phyloP scores from a whole-genome alignment of 2,888 invertebrate genomes.

The Nomada goodeniana region DNA sequence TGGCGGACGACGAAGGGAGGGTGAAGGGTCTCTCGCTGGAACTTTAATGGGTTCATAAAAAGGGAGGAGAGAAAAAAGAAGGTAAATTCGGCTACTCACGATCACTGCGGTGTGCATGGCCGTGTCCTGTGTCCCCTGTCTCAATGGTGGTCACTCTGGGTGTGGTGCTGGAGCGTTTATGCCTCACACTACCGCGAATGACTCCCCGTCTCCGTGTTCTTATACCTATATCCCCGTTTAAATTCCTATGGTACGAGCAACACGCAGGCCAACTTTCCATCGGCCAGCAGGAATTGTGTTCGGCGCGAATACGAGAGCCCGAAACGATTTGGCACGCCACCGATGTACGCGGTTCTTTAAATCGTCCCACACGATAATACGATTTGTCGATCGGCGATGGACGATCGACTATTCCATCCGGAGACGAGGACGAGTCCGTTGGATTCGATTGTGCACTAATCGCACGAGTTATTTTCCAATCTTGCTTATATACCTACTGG shows the following conservation, averaged over 20 bases:
- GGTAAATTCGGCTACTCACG: slow-evolving; percentile 71
- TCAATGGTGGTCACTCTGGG: slow-evolving; percentile 77
- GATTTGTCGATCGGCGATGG: background rate
- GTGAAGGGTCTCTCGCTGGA: background rate
- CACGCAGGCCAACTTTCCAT: slow-evolving; percentile 74
- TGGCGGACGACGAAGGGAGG: background rate
- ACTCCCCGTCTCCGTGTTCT: slow-evolving; percentile 80
- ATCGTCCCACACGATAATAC: background rate
- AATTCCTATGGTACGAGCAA: slow-evolving; percentile 75
- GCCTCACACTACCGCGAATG: slow-evolving; percentile 80
- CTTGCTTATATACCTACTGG: background rate
- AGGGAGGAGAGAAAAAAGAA: background rate
- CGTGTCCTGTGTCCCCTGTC: slow-evolving; percentile 64
- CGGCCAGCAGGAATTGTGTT: slow-evolving; percentile 68
- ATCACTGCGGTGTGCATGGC: slow-evolving; percentile 73
- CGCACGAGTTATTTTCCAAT: background rate
- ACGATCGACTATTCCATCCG: slow-evolving; percentile 1
- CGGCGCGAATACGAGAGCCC: slow-evolving; percentile 47
- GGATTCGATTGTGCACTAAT: too few species aligned
- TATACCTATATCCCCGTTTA: slow-evolving; percentile 83
- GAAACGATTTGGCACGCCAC: slow-evolving; percentile 42
- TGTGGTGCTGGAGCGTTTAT: slow-evolving; percentile 80
- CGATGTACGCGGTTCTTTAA: slow-evolving; percentile 14
- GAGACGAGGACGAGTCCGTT: background rate
- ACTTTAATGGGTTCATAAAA: slow-evolving; percentile 37